These are phyloP conservation scores for Elanoides forficatus DNA, from an alignment of 2,113 vertebrate genomes.

Conservation along the genomic window DNA sequence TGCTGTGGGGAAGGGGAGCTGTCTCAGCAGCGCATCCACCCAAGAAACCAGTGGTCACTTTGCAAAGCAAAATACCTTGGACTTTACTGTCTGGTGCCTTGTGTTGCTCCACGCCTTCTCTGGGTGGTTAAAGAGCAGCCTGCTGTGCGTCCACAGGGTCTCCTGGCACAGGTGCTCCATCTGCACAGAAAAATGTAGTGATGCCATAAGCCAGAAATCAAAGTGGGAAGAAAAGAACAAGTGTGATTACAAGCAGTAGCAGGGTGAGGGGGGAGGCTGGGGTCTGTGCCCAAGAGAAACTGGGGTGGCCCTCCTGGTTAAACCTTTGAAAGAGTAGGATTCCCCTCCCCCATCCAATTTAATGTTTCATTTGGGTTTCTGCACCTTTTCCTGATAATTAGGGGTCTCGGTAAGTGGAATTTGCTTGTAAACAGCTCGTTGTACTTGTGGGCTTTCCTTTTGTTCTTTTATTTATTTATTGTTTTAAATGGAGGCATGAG, in stretches of 20 bases:
- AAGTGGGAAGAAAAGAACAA: not conserved
- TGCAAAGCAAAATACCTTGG: not conserved
- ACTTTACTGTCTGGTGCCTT: not conserved
- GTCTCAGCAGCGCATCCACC: not conserved
- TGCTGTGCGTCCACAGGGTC: not conserved
- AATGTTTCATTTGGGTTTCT: slow-evolving; percentile 15
- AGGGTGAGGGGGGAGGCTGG: not conserved
- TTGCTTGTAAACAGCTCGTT: not conserved
- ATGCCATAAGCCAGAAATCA: not conserved
- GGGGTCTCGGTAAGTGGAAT: not conserved
- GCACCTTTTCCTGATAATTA: not conserved
- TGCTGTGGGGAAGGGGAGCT: not conserved
- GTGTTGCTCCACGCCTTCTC: not conserved
- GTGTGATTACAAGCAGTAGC: not conserved
- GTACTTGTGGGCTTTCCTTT: slow-evolving; percentile 3
- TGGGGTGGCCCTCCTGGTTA: not conserved
- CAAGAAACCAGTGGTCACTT: not conserved
- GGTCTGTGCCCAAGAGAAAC: not conserved
- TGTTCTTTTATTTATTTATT: slow-evolving; percentile 45
- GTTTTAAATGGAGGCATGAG: slow-evolving; percentile 22
- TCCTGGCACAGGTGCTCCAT: not conserved
- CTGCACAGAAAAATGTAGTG: not conserved
- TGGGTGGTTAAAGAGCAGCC: not conserved
- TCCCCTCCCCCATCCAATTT: not conserved
- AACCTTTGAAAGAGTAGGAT: not conserved